phyloP scores from a whole-genome alignment of 2,113 vertebrate genomes.

The Axis porcinus region DNA sequence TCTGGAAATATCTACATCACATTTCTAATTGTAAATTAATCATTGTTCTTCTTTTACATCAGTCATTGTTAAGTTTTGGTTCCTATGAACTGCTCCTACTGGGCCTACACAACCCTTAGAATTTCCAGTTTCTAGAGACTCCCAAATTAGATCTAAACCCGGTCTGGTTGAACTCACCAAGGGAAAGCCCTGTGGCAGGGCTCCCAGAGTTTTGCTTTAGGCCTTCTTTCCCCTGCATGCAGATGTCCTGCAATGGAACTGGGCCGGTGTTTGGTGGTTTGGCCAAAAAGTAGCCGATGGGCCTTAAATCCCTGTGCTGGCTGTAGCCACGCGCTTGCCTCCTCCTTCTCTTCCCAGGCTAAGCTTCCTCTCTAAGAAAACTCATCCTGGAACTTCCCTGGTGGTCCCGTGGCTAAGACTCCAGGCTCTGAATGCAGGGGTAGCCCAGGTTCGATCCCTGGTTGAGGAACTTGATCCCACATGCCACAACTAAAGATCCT shows the following conservation, averaged over 20 bases:
- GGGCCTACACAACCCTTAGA: neutral
- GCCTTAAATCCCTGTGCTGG: neutral
- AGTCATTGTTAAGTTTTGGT: neutral
- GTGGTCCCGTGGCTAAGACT: neutral
- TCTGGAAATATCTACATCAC: accelerated
- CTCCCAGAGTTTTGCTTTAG: no score
- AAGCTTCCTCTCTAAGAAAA: neutral
- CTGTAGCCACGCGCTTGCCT: neutral
- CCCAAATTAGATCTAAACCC: neutral
- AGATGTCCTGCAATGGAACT: neutral
- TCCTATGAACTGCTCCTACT: neutral
- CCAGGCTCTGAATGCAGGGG: neutral
- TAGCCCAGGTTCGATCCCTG: neutral
- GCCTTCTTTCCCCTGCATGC: neutral
- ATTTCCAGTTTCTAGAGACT: neutral
- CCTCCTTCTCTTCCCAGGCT: no score
- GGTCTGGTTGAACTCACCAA: neutral
- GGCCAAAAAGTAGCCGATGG: neutral
- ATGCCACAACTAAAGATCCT: neutral
- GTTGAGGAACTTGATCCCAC: neutral
- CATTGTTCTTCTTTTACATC: neutral
- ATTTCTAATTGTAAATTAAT: neutral
- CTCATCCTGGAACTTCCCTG: neutral
- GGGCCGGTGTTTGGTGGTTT: neutral
- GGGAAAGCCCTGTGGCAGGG: neutral